These are phyloP conservation scores for Caprella mutica DNA, from an alignment of 2,888 invertebrate genomes.

Conservation along the genomic window DNA sequence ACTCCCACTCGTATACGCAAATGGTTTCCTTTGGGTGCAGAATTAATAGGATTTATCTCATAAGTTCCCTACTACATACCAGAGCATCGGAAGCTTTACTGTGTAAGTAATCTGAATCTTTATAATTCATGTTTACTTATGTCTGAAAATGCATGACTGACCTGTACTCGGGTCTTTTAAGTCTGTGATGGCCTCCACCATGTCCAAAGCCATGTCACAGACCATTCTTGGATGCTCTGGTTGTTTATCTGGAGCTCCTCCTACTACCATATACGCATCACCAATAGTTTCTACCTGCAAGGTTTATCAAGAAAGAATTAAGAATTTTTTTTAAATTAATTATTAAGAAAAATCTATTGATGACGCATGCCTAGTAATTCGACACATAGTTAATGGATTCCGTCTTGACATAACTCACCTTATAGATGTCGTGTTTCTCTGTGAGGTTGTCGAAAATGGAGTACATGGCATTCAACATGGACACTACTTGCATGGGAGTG, in stretches of 20 bases:
- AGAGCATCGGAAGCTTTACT: background rate
- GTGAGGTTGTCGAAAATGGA: constrained; percentile 92
- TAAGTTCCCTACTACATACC: background rate
- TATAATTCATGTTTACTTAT: background rate
- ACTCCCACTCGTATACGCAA: constrained; percentile 73
- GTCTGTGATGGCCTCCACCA: constrained; percentile 84
- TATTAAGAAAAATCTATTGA: no score
- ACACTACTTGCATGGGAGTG: constrained; percentile 77
- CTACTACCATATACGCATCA: constrained; percentile 96
- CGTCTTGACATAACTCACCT: constrained; percentile 50
- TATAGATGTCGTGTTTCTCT: constrained; percentile 84
- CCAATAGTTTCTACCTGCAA: constrained; percentile 88
- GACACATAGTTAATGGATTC: background rate
- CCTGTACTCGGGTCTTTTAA: constrained; percentile 86
- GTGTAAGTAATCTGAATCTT: background rate
- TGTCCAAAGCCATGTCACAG: constrained; percentile 90
- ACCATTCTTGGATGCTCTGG: constrained; percentile 81
- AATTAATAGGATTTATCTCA: background rate
- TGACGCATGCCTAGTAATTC: background rate
- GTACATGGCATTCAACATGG: constrained; percentile 94
- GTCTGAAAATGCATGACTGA: constrained; percentile 37
- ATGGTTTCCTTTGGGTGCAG: constrained; percentile 43
- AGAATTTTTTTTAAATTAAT: background rate
- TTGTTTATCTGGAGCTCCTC: constrained; percentile 84
- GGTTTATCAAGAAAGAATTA: background rate